Conservation (phyloP, 2,888 invertebrate genomes). For the Spodoptera littoralis region DNA sequence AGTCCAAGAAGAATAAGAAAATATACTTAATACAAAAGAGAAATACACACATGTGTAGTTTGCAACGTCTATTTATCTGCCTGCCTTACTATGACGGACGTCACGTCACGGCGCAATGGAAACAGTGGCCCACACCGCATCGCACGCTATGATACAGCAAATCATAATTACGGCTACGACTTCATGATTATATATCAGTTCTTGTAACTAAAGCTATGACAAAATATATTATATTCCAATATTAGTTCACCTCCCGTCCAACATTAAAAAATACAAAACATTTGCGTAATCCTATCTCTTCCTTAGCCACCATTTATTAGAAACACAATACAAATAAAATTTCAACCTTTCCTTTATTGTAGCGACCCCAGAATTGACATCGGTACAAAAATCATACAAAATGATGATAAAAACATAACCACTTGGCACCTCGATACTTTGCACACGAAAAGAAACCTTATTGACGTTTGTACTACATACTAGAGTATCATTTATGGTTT, state of each 20-base stretch:
- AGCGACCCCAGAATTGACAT: slow-evolving; percentile 23
- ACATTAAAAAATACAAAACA: slow-evolving; percentile 39
- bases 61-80: too few relatives aligned
- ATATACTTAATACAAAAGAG: too few relatives aligned
- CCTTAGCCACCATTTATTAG: slow-evolving; percentile 22
- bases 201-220: slow-evolving; percentile 52
- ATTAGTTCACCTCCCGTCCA: slow-evolving; percentile 36
- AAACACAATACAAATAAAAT: slow-evolving; percentile 22
- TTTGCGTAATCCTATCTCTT: slow-evolving; percentile 12
- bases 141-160: slow-evolving; percentile 31
- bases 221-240: slow-evolving; percentile 47
- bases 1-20: too few relatives aligned
- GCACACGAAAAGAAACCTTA: slow-evolving; percentile 23
- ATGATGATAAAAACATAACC: slow-evolving; percentile 29
- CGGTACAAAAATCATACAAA: slow-evolving; percentile 36
- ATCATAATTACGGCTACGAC: slow-evolving; percentile 37
- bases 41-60: too few relatives aligned
- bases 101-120: slow-evolving; percentile 3
- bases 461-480: slow-evolving; percentile 25
- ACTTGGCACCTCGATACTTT: slow-evolving; percentile 45
- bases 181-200: slow-evolving; percentile 52
- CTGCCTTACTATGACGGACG: too few relatives aligned
- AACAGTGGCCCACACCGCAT: slow-evolving; percentile 6
- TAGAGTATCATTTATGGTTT: slow-evolving; percentile 9
- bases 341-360: slow-evolving; percentile 21